phyloP scores from a whole-genome alignment of 2,888 invertebrate species.

The Agrilus biguttatus region DNA sequence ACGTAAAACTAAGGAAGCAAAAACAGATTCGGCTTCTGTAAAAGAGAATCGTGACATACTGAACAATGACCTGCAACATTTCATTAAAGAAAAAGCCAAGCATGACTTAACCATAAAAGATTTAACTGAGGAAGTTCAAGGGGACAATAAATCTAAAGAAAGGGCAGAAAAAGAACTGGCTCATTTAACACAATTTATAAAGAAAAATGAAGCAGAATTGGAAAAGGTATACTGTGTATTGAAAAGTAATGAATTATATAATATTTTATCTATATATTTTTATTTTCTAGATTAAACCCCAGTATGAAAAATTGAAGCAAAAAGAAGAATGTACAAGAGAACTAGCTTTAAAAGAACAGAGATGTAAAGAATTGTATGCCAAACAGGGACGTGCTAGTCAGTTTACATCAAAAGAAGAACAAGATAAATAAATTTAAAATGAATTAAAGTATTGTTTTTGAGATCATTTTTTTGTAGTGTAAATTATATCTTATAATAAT shows the following conservation, averaged over 20 bases:
- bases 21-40: conserved; percentile 69
- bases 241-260: neutral
- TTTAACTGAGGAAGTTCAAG: conserved; percentile 86
- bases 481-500: conserved; percentile 5
- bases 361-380: conserved; percentile 91
- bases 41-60: conserved; percentile 89
- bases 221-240: conserved; percentile 39
- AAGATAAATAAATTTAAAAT: conserved; percentile 93
- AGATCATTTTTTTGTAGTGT: neutral
- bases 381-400: conserved; percentile 96
- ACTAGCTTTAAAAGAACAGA: conserved; percentile 83
- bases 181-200: conserved; percentile 74
- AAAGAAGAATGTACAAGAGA: conserved; percentile 83
- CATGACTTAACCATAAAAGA: conserved; percentile 90
- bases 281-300: conserved; percentile 51
- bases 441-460: conserved; percentile 59
- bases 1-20: conserved; percentile 75
- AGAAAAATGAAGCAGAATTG: conserved; percentile 77
- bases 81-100: conserved; percentile 87
- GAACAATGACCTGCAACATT: conserved; percentile 82
- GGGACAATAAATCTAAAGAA: conserved; percentile 87
- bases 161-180: conserved; percentile 80
- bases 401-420: conserved; percentile 84
- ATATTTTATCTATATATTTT: neutral
- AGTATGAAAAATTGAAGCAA: conserved; percentile 85